Evolutionary conservation across 2,888 invertebrate genomes (phyloP).

Genomic region (Amiota communis): DNA sequence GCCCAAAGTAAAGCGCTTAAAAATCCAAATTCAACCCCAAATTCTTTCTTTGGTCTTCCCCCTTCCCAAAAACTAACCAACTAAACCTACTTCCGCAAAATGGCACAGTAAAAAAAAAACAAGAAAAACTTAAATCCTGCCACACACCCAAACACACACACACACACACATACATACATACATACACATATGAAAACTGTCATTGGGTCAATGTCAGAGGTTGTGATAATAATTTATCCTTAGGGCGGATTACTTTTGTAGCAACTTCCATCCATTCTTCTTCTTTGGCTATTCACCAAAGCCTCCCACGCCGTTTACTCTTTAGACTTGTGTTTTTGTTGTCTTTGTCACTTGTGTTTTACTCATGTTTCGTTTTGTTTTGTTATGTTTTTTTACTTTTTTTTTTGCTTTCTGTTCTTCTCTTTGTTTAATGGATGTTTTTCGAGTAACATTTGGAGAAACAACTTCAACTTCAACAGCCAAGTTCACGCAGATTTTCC

Average conservation of each 20-base stretch:
- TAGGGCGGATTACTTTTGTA: slow-evolving; percentile 28
- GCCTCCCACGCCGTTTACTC: not conserved
- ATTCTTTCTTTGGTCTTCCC: slow-evolving; percentile 15
- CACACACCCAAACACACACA: not conserved
- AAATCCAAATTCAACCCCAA: slow-evolving; percentile 6
- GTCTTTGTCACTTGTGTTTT: slow-evolving; percentile 7
- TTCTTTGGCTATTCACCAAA: not conserved
- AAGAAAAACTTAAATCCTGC: slow-evolving; percentile 7
- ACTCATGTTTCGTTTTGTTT: not conserved
- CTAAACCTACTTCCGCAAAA: slow-evolving; percentile 1
- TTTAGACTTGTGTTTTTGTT: not conserved
- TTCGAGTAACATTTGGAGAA: too few relatives aligned
- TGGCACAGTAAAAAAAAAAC: slow-evolving; percentile 4
- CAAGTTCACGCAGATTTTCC: too few relatives aligned
- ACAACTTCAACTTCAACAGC: too few relatives aligned
- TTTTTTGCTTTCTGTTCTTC: too few relatives aligned
- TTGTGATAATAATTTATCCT: slow-evolving; percentile 32
- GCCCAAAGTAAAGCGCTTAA: slow-evolving; percentile 19
- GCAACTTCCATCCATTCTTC: not conserved
- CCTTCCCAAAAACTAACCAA: not conserved
- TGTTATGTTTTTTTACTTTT: not conserved
- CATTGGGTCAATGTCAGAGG: slow-evolving; percentile 33
- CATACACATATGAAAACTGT: slow-evolving; percentile 18
- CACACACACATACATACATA: not conserved
- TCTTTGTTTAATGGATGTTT: not conserved